Base-by-base conservation (phyloP, 2,797 vertebrate genomes). In the Ctenochaetus hawaiiensis region DNA sequence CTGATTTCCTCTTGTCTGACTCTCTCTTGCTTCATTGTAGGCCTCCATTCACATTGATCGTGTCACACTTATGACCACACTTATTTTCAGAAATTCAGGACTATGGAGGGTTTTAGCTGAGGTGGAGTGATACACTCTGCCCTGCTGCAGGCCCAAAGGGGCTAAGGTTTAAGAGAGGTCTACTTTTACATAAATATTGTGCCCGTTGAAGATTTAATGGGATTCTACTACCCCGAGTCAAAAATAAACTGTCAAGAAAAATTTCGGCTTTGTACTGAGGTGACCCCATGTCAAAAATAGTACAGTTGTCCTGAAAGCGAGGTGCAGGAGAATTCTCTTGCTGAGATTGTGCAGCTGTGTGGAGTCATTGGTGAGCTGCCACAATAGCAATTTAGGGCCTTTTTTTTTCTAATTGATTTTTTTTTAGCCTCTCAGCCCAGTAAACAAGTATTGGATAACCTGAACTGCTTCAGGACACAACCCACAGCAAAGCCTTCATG, bases 241-340 rank as follows among this genome's bases (percentile, higher is more conserved):
- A 77, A 66, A 68, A 75, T 57, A 84, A 78, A 72, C 52, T 63
- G 37, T 75, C 14, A 67, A 63, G 26, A 75, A 70, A 78, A 71
- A 59, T 79, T 63, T 34, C 54, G 71, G 52, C 63, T 62, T 18
- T 70, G 66, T 14, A 79, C 84, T 71, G 69, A 80, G 72, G 64
- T 88, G 84, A 87, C 80, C 79, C 9, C 78, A 60, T 63, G 67
- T 78, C 86, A 76, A 26, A 80, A 51, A 39, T 58, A 68, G 60
- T 82, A 81, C 67, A 82, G 74, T 76, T 89, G 79, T 83, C 77
- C 85, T 82, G 70, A 69, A 80, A 85, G 72, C 74, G 53, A 68
- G 81, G 61, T 72, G 77, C 72, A 56, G 8, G 2, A 72, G 65
- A 84, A 73, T 76, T 80, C 68, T 72, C 74, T 83, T 10, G 77